Conservation (phyloP, 1,140 invertebrate species). For the Lordiphosa mommai region DNA sequence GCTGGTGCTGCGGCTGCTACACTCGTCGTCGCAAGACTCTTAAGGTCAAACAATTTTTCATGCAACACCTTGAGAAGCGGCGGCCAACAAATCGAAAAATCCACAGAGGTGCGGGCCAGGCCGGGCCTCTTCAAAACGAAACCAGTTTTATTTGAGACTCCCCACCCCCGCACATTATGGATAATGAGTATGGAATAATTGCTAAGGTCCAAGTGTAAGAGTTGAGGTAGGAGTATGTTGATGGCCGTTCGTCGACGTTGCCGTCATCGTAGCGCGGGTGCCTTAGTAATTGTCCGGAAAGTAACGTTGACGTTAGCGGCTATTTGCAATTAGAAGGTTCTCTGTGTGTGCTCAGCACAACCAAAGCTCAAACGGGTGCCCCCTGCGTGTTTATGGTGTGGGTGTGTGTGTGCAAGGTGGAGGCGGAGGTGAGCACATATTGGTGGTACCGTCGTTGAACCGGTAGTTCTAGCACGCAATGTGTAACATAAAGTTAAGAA, state of each 20-base stretch:
- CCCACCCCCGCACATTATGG: constrained; percentile 2
- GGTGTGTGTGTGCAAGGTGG: background rate
- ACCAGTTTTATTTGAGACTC: constrained; percentile 1
- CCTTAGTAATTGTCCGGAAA: constrained; percentile 5
- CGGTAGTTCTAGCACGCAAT: constrained; percentile 43
- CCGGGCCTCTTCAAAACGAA: background rate
- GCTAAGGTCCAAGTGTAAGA: constrained; percentile 1
- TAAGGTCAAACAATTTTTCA: constrained; percentile 3
- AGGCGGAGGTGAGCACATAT: constrained; percentile 12
- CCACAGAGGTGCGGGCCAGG: constrained; percentile 4
- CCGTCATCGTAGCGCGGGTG: background rate
- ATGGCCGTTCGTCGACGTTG: background rate
- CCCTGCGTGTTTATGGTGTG: constrained; percentile 39
- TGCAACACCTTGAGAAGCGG: constrained; percentile 8
- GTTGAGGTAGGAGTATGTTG: background rate
- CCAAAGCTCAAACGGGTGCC: constrained; percentile 8
- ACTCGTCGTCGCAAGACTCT: too few species aligned
- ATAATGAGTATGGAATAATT: constrained; percentile 10
- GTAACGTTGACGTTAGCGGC: constrained; percentile 12
- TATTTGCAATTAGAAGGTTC: constrained; percentile 10
- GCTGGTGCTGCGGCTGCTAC: background rate
- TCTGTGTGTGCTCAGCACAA: too few species aligned
- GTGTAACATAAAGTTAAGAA: constrained; percentile 42
- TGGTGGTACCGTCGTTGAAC: too few species aligned
- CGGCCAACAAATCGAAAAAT: background rate